Evolutionary conservation across 1,140 invertebrate species (phyloP), one percentile per base, ranked within the genome.

Genomic region (Pachyrhynchus sulphureomaculatus): DNA sequence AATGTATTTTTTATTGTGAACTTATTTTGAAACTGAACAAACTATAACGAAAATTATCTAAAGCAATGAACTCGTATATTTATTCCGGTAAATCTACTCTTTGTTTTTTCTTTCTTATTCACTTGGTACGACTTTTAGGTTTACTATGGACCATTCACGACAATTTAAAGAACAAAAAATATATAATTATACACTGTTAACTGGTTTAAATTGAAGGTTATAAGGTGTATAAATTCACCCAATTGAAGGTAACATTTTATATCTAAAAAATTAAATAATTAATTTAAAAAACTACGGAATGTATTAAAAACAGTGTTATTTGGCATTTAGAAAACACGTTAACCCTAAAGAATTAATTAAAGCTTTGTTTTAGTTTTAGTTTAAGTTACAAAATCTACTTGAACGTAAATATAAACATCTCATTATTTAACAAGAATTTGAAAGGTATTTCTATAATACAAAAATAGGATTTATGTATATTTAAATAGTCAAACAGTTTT

Each of bases 271-370:
- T 42, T n/a, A 41, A 53, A 39, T 36, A 58, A 61, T 60, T 33
- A 55, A 69, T 62, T 67, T 69, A 70, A 72, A 70, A 65, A 64
- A 61, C 56, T 74, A 73, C 70, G 74, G 74, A 75, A 75, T 75
- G 73, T 75, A 69, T 72, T 73, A 67, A 70, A 70, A 68, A 56
- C 59, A 51, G 66, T 74, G 73, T 76, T 76, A 76, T 76, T 76
- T 76, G 75, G 75, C 75, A 75, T 62, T 56, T 56, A 33, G 18
- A 45, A 64, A 62, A 73, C 68, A 70, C 62, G 59, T 68, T 69
- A 70, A 72, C 54, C 64, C 65, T 68, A 68, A 59, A 68, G 67
- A 70, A 74, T 71, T 74, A 71, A 74, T 75, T 75, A 75, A 75
- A 75, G 74, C 74, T 72, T 65, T 71, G 64, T 66, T 69, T 72